A percentile compares a stretch with the other conserved stretches of the same genome.
Conservation (phyloP, 2,888 invertebrate genomes). For the Drosophila testacea region DNA sequence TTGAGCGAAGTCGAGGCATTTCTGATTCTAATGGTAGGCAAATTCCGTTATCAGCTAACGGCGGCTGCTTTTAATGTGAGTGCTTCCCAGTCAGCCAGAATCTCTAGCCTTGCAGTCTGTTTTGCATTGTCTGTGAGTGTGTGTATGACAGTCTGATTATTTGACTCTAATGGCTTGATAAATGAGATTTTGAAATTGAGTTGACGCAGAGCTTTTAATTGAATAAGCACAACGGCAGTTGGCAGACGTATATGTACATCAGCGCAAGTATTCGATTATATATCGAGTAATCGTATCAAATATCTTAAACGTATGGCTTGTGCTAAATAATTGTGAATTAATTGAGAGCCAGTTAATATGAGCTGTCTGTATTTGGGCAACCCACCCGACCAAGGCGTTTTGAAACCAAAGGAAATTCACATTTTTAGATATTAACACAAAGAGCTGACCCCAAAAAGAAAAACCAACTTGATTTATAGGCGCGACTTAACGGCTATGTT, state of each 20-base stretch:
- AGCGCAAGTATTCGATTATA: slow-evolving; percentile 2
- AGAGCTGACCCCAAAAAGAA: slow-evolving; percentile 45
- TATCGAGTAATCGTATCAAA: background rate
- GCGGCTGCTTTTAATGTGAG: slow-evolving; percentile 73
- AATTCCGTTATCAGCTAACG: slow-evolving; percentile 79
- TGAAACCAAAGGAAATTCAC: slow-evolving; percentile 30
- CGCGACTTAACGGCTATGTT: slow-evolving; percentile 69
- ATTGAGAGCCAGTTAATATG: slow-evolving; percentile 62
- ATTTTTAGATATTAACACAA: slow-evolving; percentile 48
- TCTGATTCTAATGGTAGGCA: slow-evolving; percentile 78
- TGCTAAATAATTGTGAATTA: slow-evolving; percentile 64
- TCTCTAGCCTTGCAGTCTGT: slow-evolving; percentile 24
- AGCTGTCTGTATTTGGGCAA: slow-evolving; percentile 14
- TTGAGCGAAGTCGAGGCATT: slow-evolving; percentile 4
- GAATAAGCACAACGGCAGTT: slow-evolving; percentile 75
- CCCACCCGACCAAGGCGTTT: slow-evolving; percentile 13
- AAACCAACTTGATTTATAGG: slow-evolving; percentile 67
- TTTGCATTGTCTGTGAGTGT: slow-evolving; percentile 22
- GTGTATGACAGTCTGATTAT: slow-evolving; percentile 65
- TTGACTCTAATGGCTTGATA: slow-evolving; percentile 84
- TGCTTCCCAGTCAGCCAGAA: slow-evolving; percentile 20
- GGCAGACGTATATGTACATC: slow-evolving; percentile 41
- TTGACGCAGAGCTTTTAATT: slow-evolving; percentile 75
- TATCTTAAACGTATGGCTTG: slow-evolving; percentile 6
- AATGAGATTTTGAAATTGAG: slow-evolving; percentile 82